phyloP scores from a whole-genome alignment of 2,113 vertebrate species.

The Martes martes region DNA sequence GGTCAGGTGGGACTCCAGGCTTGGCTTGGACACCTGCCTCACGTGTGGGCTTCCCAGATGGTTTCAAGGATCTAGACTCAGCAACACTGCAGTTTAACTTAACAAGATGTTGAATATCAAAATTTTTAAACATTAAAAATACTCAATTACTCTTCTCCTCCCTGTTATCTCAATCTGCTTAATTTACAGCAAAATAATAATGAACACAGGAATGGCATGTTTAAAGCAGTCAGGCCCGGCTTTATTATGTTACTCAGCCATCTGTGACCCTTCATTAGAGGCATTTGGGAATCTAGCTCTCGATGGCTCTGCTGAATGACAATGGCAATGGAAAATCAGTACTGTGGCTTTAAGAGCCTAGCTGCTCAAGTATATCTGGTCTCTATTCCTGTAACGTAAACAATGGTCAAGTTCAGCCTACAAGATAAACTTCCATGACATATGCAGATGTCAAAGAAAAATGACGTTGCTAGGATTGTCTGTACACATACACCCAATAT shows the following conservation, averaged over 20 bases:
- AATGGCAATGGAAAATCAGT: slow-evolving; percentile 11
- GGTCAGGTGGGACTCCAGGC: background rate
- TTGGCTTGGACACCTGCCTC: background rate
- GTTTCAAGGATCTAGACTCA: background rate
- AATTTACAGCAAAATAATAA: slow-evolving; percentile 34
- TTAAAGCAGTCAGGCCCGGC: background rate
- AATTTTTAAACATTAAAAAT: slow-evolving; percentile 24
- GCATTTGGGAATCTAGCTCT: background rate
- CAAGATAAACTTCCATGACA: background rate
- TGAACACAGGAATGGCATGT: background rate
- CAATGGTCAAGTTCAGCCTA: background rate
- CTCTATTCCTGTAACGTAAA: slow-evolving; percentile 7
- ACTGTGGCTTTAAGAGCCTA: slow-evolving; percentile 57
- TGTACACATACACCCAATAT: background rate
- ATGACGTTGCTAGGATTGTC: background rate
- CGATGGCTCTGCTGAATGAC: slow-evolving; percentile 24
- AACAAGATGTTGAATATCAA: background rate
- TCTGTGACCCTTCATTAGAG: slow-evolving; percentile 59
- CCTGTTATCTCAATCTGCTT: slow-evolving; percentile 19
- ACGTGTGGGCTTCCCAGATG: background rate
- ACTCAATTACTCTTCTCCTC: background rate
- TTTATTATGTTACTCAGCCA: slow-evolving; percentile 41
- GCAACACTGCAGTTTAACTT: background rate
- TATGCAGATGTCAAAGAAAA: background rate
- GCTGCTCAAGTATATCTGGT: background rate